Conservation (phyloP, 2,888 invertebrate genomes). For the Cyrtodaria siliqua region DNA sequence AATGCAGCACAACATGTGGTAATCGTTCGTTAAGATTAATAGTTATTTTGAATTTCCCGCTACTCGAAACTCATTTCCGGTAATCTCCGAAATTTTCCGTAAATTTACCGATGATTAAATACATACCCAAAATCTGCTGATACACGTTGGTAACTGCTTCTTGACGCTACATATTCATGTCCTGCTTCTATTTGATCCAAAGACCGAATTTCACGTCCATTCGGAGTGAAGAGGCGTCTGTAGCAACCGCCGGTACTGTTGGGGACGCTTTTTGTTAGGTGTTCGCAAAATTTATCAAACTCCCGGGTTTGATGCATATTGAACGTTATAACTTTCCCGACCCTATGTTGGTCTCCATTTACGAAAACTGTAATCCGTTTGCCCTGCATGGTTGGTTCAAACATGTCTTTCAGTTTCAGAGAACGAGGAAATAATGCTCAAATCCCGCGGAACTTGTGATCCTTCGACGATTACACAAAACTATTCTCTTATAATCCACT, state of each 20-base stretch:
- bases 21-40: no score
- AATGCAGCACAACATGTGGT: no score
- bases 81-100: no score
- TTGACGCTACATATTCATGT: constrained; percentile 35
- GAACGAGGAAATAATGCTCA: not conserved
- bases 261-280: constrained; percentile 29
- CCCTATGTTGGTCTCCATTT: constrained; percentile 32
- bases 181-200: constrained; percentile 52
- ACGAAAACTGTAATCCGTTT: constrained; percentile 43
- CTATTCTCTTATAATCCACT: not conserved
- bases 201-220: constrained; percentile 31
- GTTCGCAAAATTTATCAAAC: constrained; percentile 47
- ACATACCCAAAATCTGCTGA: no score
- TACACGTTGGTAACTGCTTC: no score
- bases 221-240: constrained; percentile 38
- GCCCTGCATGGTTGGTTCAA: constrained; percentile 12
- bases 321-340: constrained; percentile 42
- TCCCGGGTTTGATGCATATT: constrained; percentile 39
- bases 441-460: not conserved
- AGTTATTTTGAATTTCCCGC: no score
- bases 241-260: constrained; percentile 37
- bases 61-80: no score
- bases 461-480: constrained; percentile 12
- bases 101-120: no score
- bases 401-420: not conserved